Evolutionary conservation across 2,113 vertebrate species (phyloP).

Genomic region (Zootoca vivipara): DNA sequence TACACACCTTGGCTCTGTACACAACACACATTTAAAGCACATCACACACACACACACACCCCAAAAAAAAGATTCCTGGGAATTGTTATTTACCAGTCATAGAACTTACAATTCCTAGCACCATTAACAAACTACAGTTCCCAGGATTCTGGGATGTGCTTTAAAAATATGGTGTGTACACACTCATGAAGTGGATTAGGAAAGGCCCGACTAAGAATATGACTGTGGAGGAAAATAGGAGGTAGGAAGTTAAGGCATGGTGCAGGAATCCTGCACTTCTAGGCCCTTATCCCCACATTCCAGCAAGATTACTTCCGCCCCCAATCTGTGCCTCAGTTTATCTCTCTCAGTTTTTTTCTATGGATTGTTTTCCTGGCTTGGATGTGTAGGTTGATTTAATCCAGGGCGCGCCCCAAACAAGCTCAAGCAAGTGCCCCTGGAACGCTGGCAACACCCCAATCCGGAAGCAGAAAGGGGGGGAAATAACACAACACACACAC

Average conservation of each 20-base stretch:
- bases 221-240: not conserved
- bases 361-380: not conserved
- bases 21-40: too few species aligned
- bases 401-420: not conserved
- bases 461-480: slow-evolving; percentile 3
- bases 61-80: too few species aligned
- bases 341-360: not conserved
- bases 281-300: not conserved
- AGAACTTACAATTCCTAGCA: too few species aligned
- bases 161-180: too few species aligned
- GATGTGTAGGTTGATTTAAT: slow-evolving; percentile 10
- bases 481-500: not conserved
- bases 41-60: too few species aligned
- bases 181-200: not conserved
- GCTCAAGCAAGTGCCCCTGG: slow-evolving; percentile 14
- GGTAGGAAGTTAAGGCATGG: not conserved
- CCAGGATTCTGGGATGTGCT: too few species aligned
- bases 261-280: not conserved
- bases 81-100: too few species aligned
- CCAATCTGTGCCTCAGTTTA: slow-evolving; percentile 10
- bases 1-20: too few species aligned
- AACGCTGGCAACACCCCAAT: slow-evolving; percentile 26
- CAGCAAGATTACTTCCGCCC: not conserved
- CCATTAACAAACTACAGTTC: too few species aligned
- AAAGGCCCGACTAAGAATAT: not conserved